phyloP scores from a whole-genome alignment of 2,888 invertebrate genomes.

The Eristalis arbustorum region DNA sequence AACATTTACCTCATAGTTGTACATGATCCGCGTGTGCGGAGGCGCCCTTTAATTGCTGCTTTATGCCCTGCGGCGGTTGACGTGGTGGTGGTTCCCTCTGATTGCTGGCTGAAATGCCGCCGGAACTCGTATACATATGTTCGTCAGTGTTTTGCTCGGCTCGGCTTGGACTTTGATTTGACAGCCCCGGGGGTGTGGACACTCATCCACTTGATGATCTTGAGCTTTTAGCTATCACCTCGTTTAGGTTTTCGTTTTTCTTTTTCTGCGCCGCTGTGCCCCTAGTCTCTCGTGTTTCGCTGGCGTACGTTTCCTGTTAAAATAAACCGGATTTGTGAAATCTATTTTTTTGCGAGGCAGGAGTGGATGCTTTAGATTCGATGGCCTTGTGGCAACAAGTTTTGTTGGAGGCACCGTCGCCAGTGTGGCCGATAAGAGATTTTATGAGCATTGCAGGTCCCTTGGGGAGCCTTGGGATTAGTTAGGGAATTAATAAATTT shows the following conservation, averaged over 20 bases:
- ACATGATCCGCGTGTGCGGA: conserved; percentile 35
- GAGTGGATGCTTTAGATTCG: background rate
- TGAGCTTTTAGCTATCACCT: conserved; percentile 36
- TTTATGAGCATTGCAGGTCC: conserved; percentile 41
- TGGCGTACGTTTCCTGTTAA: conserved; percentile 26
- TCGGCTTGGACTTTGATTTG: conserved; percentile 37
- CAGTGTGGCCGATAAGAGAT: conserved; percentile 30
- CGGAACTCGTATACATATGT: conserved; percentile 45
- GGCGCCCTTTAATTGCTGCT: conserved; percentile 66
- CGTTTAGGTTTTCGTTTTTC: conserved; percentile 3
- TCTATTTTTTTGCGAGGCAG: conserved; percentile 3
- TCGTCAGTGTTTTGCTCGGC: conserved; percentile 17
- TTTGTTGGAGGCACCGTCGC: conserved; percentile 8
- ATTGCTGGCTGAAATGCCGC: conserved; percentile 49
- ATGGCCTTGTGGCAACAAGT: conserved; percentile 44
- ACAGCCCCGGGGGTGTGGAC: background rate
- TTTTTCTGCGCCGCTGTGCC: background rate
- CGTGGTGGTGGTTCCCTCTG: conserved; percentile 17
- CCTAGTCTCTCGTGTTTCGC: conserved; percentile 2
- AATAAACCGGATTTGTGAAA: conserved; percentile 38
- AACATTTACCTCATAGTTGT: conserved; percentile 62
- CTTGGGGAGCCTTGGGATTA: conserved; percentile 31
- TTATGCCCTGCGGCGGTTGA: conserved; percentile 52
- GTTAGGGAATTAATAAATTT: conserved; percentile 31
- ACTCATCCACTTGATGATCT: conserved; percentile 55